These are phyloP conservation scores for Athene noctua DNA, from an alignment of 2,113 vertebrate genomes.

Conservation along the genomic window DNA sequence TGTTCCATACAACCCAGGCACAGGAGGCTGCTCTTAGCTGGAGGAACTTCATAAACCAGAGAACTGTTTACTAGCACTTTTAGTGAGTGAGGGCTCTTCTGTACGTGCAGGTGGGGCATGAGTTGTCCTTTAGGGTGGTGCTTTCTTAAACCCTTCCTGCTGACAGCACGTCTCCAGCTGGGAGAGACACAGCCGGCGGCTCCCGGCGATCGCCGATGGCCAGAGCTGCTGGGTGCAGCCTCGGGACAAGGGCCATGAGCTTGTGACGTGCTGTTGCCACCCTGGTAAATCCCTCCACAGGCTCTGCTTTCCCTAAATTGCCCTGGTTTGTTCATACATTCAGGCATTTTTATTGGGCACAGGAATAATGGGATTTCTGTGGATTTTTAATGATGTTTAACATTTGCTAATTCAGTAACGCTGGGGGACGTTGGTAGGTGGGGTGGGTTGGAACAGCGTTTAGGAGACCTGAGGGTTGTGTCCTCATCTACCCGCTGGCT, in stretches of 20 bases:
- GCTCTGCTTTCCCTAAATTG: not conserved
- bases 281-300: not conserved
- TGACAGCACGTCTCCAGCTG: not conserved
- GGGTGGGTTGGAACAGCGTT: not conserved
- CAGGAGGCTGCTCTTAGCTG: not conserved
- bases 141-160: not conserved
- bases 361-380: not conserved
- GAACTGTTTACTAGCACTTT: not conserved
- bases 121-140: not conserved
- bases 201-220: rapidly evolving
- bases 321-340: not conserved
- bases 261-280: not conserved
- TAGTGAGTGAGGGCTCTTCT: not conserved
- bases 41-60: not conserved
- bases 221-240: not conserved
- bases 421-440: not conserved
- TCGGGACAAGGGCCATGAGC: not conserved
- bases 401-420: not conserved
- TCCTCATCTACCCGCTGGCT: not conserved
- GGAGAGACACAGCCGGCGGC: not conserved
- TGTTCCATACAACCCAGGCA: rapidly evolving
- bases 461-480: not conserved
- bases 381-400: not conserved
- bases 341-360: not conserved
- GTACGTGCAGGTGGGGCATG: not conserved